phyloP scores from a whole-genome alignment of 2,113 vertebrate genomes.

The Nothocercus nigrocapillus region DNA sequence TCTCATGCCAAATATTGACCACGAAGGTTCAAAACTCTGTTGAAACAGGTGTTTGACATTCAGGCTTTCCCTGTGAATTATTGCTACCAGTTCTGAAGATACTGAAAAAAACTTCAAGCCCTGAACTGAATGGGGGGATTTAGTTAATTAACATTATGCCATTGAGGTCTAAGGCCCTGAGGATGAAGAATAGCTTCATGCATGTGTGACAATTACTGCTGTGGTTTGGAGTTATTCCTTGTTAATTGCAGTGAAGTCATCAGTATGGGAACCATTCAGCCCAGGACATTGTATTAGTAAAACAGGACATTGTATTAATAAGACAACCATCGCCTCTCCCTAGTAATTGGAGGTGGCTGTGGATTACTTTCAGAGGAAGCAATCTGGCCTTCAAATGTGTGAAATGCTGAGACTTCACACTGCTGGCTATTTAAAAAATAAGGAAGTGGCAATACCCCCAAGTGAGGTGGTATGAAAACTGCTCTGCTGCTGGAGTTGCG shows the following conservation, averaged over 20 bases:
- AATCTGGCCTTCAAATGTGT: background rate
- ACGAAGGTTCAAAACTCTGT: constrained; percentile 5
- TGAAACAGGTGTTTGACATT: constrained; percentile 40
- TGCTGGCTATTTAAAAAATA: background rate
- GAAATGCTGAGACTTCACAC: background rate
- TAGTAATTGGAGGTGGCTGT: background rate
- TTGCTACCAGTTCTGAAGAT: background rate
- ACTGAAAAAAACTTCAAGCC: background rate
- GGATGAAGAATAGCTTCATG: background rate
- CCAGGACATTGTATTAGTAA: background rate
- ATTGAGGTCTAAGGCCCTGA: background rate
- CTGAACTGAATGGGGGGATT: background rate
- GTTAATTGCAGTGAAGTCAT: background rate
- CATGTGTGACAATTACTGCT: background rate
- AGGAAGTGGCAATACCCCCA: background rate
- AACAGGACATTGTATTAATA: background rate
- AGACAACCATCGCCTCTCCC: background rate
- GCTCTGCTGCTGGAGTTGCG: fast-evolving
- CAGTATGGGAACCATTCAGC: background rate
- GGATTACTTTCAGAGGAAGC: background rate
- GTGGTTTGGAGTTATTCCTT: background rate
- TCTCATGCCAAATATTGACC: background rate
- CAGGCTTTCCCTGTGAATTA: constrained; percentile 17
- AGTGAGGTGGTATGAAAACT: background rate
- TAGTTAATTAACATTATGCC: background rate